Base-by-base conservation (phyloP, 2,113 vertebrate genomes). In the Podiceps cristatus region DNA sequence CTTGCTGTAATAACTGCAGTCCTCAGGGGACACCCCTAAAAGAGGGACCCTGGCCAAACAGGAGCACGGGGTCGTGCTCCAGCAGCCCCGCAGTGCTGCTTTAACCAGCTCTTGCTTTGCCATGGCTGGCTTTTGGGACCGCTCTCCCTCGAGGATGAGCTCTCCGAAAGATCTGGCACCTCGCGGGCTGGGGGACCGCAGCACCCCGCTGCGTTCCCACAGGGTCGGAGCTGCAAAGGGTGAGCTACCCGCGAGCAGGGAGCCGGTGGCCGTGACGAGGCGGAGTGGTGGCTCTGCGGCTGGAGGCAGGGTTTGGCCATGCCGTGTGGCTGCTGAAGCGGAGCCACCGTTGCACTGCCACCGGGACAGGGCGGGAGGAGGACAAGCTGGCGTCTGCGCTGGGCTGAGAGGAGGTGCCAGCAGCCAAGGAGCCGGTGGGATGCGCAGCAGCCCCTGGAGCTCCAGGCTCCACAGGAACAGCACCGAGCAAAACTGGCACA, bases 401-500 rank as follows among this genome's bases (percentile, higher is more conserved):
- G 40, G 37, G 76, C 37, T 52, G 59, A 72, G 64, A 33, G n/a
- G 35, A 81, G 20, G 16, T 74, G 64, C 49, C 87, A 42, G 9
- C 1, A 52, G 23, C 25, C 0, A 0, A 52, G 58, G 27, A 44
- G 27, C n/a, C 0, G 1, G 28, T 2, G 9, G 53, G 35, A 33
- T 24, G 11, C 9, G 20, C n/a, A 77, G 5, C 18, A 68, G 49
- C 3, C 8, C 20, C 68, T 42, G 23, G 73, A 77, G 50, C 45
- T 77, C 40, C 63, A 31, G 68, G n/a, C 35, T 73, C 4, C 3
- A 37, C 68, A 81, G 27, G 28, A 92, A 8, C 7, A 69, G 49
- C 68, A 35, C 9, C 4, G 1, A 40, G 45, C 15, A 77, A 66
- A 92, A 74, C 16, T 3, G 31, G 35, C 80, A 47, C 2, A 0